Percentiles rank a stretch among this genome's conserved stretches.
Evolutionary conservation across 2,888 invertebrate species (phyloP).

Genomic region (Lepidochitona cinerea): DNA sequence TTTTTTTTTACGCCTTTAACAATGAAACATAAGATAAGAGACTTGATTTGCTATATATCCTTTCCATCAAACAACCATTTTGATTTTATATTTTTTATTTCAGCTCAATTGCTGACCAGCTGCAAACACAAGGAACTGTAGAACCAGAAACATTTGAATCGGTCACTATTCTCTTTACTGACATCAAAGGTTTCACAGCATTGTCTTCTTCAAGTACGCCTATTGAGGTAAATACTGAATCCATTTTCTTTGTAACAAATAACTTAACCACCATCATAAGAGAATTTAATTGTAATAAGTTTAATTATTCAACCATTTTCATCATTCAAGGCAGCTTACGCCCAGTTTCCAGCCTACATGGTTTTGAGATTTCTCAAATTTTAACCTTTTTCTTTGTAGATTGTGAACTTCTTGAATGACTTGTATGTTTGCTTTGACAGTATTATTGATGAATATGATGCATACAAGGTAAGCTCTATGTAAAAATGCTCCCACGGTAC

Average conservation of each 20-base stretch:
- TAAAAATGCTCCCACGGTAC: too few relatives aligned
- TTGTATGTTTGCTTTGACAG: slow-evolving; percentile 12
- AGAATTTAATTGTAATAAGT: not conserved
- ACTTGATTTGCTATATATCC: too few relatives aligned
- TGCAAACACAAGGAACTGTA: slow-evolving; percentile 19
- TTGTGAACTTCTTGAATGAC: slow-evolving; percentile 12
- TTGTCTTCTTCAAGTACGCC: slow-evolving; percentile 26
- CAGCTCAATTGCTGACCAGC: slow-evolving; percentile 23
- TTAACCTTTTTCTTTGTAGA: not conserved
- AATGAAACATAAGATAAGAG: too few relatives aligned
- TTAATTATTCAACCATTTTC: not conserved
- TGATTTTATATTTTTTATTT: not conserved
- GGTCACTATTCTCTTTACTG: slow-evolving; percentile 29
- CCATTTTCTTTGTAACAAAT: too few relatives aligned
- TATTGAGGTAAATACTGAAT: slow-evolving; percentile 18
- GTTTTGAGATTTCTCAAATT: not conserved
- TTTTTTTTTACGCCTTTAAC: too few relatives aligned
- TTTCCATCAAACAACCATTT: too few relatives aligned
- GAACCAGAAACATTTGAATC: slow-evolving; percentile 21
- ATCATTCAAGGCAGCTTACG: not conserved
- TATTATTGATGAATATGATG: slow-evolving; percentile 10
- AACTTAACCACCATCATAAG: too few relatives aligned
- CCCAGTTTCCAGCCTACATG: not conserved
- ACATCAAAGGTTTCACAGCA: slow-evolving; percentile 28
- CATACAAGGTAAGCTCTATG: slow-evolving; percentile 17